A percentile compares a stretch with the other conserved stretches of the same genome.
These are phyloP conservation scores for Muscicapa comitata DNA, from an alignment of 2,797 vertebrate genomes.

Conservation along the genomic window DNA sequence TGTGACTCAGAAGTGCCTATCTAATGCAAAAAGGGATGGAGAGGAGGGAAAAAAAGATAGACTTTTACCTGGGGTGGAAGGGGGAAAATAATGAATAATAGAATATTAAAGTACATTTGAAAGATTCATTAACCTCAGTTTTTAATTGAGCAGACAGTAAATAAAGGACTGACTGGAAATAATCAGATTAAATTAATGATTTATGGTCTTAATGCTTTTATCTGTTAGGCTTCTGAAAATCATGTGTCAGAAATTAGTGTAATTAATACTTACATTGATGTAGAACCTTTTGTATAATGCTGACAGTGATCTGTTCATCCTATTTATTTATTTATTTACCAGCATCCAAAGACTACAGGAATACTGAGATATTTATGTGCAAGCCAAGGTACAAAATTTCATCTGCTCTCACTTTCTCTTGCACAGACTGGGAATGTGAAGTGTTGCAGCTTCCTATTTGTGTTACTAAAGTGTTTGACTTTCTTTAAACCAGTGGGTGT, in stretches of 20 bases:
- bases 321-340: background rate
- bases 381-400: background rate
- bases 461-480: background rate
- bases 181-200: constrained; percentile 15
- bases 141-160: constrained; percentile 10
- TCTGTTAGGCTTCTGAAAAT: background rate
- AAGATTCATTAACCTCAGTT: background rate
- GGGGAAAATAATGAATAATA: background rate
- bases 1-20: background rate
- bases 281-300: background rate
- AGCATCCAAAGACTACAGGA: background rate
- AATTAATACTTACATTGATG: background rate
- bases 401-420: background rate
- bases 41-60: background rate
- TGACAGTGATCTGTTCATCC: background rate
- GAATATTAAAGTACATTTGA: background rate
- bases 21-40: background rate
- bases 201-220: background rate
- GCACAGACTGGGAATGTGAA: background rate
- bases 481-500: background rate
- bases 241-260: background rate
- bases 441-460: background rate
- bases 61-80: background rate
- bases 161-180: background rate
- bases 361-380: background rate